phyloP scores from a whole-genome alignment of 2,113 vertebrate species.

The Anolis sagrei region DNA sequence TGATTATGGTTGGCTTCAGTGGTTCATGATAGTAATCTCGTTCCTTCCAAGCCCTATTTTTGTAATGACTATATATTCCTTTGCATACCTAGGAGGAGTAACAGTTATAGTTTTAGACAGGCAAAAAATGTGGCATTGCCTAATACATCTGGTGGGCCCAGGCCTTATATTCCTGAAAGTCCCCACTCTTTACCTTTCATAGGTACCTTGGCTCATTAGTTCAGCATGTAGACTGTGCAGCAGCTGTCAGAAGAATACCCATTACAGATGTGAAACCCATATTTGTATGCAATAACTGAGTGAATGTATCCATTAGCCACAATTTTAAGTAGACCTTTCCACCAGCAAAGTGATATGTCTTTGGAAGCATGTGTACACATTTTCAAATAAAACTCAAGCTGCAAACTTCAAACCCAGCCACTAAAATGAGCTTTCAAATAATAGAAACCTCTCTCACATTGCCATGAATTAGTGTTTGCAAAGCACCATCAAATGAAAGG shows the following conservation, averaged over 20 bases:
- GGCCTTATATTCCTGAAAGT: background rate
- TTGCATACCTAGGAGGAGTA: no score
- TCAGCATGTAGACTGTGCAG: background rate
- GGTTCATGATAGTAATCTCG: no score
- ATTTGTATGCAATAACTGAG: constrained; percentile 16
- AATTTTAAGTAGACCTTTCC: background rate
- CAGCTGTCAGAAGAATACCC: background rate
- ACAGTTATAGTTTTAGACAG: no score
- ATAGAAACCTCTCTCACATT: background rate
- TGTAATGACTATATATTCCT: no score
- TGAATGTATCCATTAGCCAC: background rate
- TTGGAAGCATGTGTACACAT: background rate
- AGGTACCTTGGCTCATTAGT: constrained; percentile 5
- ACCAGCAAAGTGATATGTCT: constrained; percentile 19
- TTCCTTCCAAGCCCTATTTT: no score
- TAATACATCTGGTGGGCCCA: background rate
- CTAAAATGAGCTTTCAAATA: background rate
- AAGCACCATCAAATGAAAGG: background rate
- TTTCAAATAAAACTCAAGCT: constrained; percentile 4
- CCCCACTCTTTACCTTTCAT: background rate
- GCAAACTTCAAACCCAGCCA: constrained; percentile 18
- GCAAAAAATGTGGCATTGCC: background rate
- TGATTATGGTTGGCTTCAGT: no score
- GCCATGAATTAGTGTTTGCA: background rate
- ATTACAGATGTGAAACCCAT: constrained; percentile 1